Evolutionary conservation across 2,113 vertebrate genomes (phyloP).

Genomic region (Hemichromis elongatus): DNA sequence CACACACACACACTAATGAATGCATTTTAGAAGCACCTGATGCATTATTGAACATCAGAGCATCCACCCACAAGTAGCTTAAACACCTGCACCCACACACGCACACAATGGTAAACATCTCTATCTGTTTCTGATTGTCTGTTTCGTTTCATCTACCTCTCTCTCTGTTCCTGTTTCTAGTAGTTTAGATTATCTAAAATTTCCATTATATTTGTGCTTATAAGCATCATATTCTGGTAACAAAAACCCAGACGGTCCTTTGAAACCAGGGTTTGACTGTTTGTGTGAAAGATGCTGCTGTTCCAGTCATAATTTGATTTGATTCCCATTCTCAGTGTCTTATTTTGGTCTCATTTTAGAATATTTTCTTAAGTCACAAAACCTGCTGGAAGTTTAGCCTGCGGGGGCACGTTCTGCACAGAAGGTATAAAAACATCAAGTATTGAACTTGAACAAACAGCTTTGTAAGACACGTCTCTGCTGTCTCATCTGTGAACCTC

Average conservation of each 20-base stretch:
- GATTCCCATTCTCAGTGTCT: background rate
- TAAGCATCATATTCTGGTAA: background rate
- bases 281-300: background rate
- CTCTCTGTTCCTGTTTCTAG: background rate
- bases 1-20: constrained; percentile 11
- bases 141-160: background rate
- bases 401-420: background rate
- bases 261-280: background rate
- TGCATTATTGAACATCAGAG: constrained; percentile 60
- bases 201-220: background rate
- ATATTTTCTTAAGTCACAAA: background rate
- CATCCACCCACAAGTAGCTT: constrained; percentile 82
- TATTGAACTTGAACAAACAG: too few relatives aligned
- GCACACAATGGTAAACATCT: constrained; percentile 14
- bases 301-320: background rate
- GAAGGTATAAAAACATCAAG: background rate
- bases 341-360: background rate
- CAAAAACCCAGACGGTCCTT: background rate
- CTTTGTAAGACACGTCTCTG: background rate
- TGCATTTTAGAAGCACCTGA: constrained; percentile 29
- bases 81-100: constrained; percentile 21
- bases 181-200: background rate
- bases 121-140: background rate
- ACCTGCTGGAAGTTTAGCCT: background rate
- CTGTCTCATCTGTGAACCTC: background rate